Percentiles rank a stretch among this genome's conserved stretches.
phyloP scores from a whole-genome alignment of 2,113 vertebrate species.

The Lycaon pictus region DNA sequence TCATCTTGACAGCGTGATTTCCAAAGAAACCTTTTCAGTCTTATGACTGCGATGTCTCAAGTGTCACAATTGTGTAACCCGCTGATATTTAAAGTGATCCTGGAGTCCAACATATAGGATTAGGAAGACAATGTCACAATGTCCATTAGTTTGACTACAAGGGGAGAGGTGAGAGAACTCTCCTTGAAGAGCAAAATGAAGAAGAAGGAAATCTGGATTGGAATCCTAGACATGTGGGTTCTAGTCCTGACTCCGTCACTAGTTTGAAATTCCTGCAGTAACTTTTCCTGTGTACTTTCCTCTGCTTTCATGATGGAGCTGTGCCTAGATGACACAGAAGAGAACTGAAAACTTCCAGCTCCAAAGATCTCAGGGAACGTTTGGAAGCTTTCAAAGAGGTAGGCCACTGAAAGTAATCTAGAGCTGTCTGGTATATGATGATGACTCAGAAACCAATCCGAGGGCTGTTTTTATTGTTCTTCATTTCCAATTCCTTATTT shows the following conservation, averaged over 20 bases:
- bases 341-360: not conserved
- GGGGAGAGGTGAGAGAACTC: not conserved
- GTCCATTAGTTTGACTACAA: not conserved
- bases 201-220: not conserved
- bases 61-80: constrained; percentile 58
- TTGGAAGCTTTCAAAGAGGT: not conserved
- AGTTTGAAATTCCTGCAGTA: not conserved
- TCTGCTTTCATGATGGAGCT: not conserved
- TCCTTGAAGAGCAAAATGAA: not conserved
- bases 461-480: not conserved
- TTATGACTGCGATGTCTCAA: constrained; percentile 49
- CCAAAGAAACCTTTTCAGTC: constrained; percentile 34
- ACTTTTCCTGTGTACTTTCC: not conserved
- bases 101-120: not conserved
- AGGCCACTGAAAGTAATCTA: not conserved
- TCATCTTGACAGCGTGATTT: constrained; percentile 33
- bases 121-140: not conserved
- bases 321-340: not conserved
- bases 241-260: not conserved
- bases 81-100: constrained; percentile 9
- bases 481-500: constrained; percentile 7
- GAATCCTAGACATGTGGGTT: not conserved
- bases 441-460: constrained; percentile 24
- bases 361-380: not conserved
- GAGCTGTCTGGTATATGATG: not conserved